phyloP scores from a whole-genome alignment of 1,140 invertebrate genomes.

The Drosophila athabasca region DNA sequence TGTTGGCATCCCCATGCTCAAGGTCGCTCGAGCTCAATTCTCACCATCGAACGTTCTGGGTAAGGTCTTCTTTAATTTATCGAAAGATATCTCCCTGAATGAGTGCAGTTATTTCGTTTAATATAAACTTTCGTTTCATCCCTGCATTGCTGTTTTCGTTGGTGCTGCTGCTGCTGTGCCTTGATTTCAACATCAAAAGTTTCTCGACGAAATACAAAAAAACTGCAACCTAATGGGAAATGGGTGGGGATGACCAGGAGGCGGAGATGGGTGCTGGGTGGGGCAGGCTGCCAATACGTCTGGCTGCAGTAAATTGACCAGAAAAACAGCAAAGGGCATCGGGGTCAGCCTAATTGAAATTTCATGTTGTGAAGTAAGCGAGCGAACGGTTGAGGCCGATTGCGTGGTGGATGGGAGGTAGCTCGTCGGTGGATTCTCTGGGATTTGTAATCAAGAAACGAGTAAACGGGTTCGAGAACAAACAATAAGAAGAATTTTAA shows the following conservation, averaged over 20 bases:
- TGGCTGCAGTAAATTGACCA: constrained; percentile 79
- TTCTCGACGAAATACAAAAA: not conserved
- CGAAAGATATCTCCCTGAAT: too few species aligned
- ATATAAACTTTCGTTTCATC: too few species aligned
- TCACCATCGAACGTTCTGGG: too few species aligned
- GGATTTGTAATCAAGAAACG: constrained; percentile 36
- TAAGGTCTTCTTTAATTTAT: too few species aligned
- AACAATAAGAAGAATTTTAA: constrained; percentile 3
- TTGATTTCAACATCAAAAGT: constrained; percentile 9
- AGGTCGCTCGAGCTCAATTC: not conserved
- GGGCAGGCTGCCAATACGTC: constrained; percentile 48
- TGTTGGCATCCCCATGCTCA: not conserved
- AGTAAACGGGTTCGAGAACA: not conserved
- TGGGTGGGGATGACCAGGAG: not conserved
- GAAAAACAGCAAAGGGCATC: constrained; percentile 69
- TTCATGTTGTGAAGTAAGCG: constrained; percentile 75
- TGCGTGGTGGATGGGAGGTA: not conserved
- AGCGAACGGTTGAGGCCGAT: constrained; percentile 2
- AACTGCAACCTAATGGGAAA: constrained; percentile 4
- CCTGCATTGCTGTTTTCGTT: too few species aligned
- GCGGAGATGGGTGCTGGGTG: constrained; percentile 1
- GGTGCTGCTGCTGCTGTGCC: too few species aligned
- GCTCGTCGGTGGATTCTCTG: constrained; percentile 5
- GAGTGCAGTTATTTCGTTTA: too few species aligned
- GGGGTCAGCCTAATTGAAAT: constrained; percentile 76